Conservation (phyloP, 2,113 vertebrate species). For the Todiramphus saurophagus region DNA sequence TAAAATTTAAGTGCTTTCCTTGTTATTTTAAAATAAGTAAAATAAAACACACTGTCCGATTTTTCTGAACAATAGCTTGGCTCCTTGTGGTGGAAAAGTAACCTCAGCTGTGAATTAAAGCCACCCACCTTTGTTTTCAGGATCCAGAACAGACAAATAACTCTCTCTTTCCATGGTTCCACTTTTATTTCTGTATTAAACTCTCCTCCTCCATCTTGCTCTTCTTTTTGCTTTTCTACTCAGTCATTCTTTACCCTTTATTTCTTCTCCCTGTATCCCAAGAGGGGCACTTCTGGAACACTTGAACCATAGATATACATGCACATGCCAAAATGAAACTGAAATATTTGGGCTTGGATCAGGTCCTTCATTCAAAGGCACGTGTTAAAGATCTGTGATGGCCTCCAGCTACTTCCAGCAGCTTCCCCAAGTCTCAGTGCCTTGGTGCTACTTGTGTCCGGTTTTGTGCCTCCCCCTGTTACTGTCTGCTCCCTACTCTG, state of each 20-base stretch:
- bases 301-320: not conserved
- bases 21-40: conserved; percentile 22
- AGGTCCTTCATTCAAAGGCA: not conserved
- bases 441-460: not conserved
- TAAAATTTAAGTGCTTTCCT: conserved; percentile 23
- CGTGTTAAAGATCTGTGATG: not conserved
- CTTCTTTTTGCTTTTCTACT: not conserved
- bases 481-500: not conserved
- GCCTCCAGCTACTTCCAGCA: not conserved
- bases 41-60: not conserved
- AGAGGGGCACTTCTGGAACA: not conserved
- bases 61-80: conserved; percentile 28
- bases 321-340: not conserved
- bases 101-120: conserved; percentile 14
- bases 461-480: not conserved
- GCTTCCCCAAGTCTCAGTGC: not conserved
- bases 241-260: not conserved
- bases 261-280: not conserved
- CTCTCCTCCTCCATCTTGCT: not conserved
- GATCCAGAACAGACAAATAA: not conserved
- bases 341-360: not conserved
- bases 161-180: not conserved
- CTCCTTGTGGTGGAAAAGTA: not conserved
- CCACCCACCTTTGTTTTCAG: conserved; percentile 13
- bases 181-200: not conserved